Evolutionary conservation across 2,113 vertebrate genomes (phyloP).

Genomic region (Thryonomys swinderianus): DNA sequence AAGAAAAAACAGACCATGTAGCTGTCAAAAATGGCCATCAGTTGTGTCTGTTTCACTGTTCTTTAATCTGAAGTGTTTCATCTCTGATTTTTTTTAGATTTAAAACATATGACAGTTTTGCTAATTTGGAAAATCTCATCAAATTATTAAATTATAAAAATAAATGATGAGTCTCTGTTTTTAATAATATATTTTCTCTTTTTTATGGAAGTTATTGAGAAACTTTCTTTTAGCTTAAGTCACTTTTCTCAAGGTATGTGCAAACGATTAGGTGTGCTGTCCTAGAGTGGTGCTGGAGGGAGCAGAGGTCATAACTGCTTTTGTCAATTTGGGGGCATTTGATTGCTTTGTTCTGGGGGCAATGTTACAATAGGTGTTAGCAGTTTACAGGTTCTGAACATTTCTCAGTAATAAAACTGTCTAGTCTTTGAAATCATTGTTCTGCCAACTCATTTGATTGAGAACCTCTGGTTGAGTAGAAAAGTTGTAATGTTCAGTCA

Average conservation of each 20-base stretch:
- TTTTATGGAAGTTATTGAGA: background rate
- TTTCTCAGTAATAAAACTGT: background rate
- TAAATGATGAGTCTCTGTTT: background rate
- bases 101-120: conserved; percentile 43
- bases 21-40: conserved; percentile 55
- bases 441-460: conserved; percentile 26
- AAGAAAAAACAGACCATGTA: conserved; percentile 44
- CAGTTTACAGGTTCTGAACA: background rate
- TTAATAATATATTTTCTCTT: background rate
- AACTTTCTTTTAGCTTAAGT: background rate
- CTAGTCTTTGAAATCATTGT: background rate
- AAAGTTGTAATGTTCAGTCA: background rate
- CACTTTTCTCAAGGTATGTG: background rate
- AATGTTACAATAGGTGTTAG: background rate
- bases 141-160: conserved; percentile 25
- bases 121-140: conserved; percentile 14
- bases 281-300: background rate
- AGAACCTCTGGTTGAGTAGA: background rate
- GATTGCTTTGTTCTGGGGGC: background rate
- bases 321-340: background rate
- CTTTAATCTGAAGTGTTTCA: conserved; percentile 42
- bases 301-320: rapidly evolving
- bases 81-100: conserved; percentile 38
- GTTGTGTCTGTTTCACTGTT: background rate
- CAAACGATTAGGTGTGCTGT: background rate